A percentile compares a stretch with the other conserved stretches of the same genome.
Conservation (phyloP, 2,113 vertebrate genomes). For the Carassius gibelio region DNA sequence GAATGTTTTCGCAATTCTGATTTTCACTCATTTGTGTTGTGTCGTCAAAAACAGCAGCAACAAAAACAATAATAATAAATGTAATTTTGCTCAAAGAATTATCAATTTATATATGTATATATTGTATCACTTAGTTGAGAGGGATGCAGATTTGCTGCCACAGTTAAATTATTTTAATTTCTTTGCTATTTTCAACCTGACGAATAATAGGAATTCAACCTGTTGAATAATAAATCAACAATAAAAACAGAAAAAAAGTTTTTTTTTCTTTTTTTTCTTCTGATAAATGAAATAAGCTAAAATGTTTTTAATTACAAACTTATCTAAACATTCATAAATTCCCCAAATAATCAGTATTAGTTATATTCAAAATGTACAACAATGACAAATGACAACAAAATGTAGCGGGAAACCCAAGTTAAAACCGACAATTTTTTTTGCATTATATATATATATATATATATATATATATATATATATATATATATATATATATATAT, state of each 20-base stretch:
- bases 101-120: neutral
- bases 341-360: neutral
- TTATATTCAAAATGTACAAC: neutral
- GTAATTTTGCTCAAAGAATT: neutral
- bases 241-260: neutral
- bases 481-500: too few relatives aligned
- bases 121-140: neutral
- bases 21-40: constrained; percentile 12
- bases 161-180: neutral
- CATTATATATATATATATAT: neutral
- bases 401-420: neutral
- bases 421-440: neutral
- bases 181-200: neutral
- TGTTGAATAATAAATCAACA: constrained; percentile 2
- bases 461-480: too few relatives aligned
- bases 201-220: too few relatives aligned
- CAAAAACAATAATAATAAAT: neutral
- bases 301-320: neutral
- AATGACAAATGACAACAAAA: neutral
- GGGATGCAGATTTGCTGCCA: neutral
- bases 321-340: neutral
- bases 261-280: too few relatives aligned
- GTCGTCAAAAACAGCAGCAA: neutral
- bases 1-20: constrained; percentile 75
- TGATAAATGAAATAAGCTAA: neutral